Evolutionary conservation across 1,140 invertebrate species (phyloP).

Genomic region (Hylaeus volcanicus): DNA sequence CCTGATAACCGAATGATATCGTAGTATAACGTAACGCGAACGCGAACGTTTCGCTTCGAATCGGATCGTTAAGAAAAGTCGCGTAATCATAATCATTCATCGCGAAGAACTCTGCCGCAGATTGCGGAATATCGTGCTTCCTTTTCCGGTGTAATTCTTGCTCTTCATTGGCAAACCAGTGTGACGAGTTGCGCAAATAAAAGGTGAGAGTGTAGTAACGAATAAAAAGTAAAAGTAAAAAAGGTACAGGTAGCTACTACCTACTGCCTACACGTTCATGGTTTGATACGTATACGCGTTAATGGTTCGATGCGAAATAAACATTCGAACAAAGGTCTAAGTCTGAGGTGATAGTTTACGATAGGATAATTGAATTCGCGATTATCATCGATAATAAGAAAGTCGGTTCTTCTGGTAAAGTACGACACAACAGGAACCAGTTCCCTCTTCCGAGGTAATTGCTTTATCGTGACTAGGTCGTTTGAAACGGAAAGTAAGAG

Average conservation of each 20-base stretch:
- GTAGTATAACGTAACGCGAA: no score
- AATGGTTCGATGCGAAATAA: not conserved
- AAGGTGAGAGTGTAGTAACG: slow-evolving; percentile 13
- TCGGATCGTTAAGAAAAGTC: slow-evolving; percentile 7
- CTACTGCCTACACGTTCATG: no score
- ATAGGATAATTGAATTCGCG: not conserved
- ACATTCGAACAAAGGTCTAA: not conserved
- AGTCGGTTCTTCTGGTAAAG: not conserved
- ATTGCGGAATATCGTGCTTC: slow-evolving; percentile 22
- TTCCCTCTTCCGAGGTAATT: not conserved
- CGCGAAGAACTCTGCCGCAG: no score
- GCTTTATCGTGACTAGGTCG: not conserved
- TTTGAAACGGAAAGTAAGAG: not conserved
- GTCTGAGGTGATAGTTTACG: not conserved
- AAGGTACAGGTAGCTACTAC: no score
- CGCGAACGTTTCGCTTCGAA: not conserved
- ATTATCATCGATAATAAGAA: not conserved
- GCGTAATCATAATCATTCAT: not conserved
- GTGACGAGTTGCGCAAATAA: slow-evolving; percentile 25
- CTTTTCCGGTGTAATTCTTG: slow-evolving; percentile 37
- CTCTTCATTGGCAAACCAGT: slow-evolving; percentile 19
- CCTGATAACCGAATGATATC: not conserved
- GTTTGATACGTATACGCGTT: no score
- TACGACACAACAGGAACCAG: not conserved
- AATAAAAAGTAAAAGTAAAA: not conserved